Percentiles rank a stretch among this genome's conserved stretches.
phyloP scores from a whole-genome alignment of 2,113 vertebrate genomes.

The Orcinus orca region DNA sequence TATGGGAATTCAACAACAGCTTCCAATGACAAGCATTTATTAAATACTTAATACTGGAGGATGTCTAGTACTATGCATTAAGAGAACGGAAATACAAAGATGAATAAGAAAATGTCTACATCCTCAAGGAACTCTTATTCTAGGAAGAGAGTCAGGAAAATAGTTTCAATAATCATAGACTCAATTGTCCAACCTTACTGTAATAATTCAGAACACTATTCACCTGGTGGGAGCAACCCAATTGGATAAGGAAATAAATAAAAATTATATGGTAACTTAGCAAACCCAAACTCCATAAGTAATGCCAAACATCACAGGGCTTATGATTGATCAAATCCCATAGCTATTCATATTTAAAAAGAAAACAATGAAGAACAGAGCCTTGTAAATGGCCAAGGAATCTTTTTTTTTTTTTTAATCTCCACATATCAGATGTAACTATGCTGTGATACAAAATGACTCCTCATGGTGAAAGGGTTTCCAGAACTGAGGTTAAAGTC shows the following conservation, averaged over 20 bases:
- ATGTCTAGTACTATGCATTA: neutral
- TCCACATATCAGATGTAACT: neutral
- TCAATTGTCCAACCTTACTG: neutral
- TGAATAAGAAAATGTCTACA: neutral
- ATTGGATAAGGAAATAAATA: neutral
- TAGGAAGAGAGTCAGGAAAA: neutral
- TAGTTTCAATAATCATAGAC: neutral
- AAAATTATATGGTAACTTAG: neutral
- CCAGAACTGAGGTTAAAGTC: neutral
- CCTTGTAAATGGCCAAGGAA: neutral
- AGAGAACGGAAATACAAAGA: neutral
- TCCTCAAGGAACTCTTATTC: constrained; percentile 13
- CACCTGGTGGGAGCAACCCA: neutral
- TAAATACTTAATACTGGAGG: neutral
- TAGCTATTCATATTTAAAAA: neutral
- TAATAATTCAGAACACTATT: neutral
- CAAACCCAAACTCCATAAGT: neutral
- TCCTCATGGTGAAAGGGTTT: neutral
- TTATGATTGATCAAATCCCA: neutral
- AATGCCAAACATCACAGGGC: neutral
- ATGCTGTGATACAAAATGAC: neutral
- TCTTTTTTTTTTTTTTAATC: neutral
- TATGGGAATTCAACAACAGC: neutral
- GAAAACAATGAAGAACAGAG: neutral
- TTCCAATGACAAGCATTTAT: neutral